A percentile compares a stretch with the other conserved stretches of the same genome.
phyloP scores from a whole-genome alignment of 2,113 vertebrate species.

The Corythornis madagascariensis region DNA sequence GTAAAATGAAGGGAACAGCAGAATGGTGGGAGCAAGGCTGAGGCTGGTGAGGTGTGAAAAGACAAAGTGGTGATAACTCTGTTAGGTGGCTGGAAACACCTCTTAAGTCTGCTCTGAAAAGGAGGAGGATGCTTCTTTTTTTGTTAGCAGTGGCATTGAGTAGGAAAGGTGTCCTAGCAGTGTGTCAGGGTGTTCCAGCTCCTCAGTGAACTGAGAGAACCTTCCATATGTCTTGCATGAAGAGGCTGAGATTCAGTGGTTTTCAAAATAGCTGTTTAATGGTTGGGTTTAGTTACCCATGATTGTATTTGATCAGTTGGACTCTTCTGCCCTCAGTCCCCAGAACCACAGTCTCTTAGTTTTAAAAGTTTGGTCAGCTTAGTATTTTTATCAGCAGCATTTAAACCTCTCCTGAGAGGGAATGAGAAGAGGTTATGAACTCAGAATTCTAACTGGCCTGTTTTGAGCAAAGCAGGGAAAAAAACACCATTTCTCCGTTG shows the following conservation, averaged over 20 bases:
- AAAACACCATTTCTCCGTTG: not conserved
- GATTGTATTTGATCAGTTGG: not conserved
- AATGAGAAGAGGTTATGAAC: not conserved
- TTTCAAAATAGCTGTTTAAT: not conserved
- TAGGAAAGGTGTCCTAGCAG: not conserved
- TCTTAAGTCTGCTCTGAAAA: not conserved
- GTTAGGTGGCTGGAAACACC: not conserved
- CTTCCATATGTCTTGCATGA: rapidly evolving
- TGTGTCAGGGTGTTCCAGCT: not conserved
- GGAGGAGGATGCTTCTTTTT: not conserved
- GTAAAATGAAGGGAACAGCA: slow-evolving; percentile 70
- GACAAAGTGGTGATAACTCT: not conserved
- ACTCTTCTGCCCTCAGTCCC: not conserved
- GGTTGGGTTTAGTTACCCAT: not conserved
- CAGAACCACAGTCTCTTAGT: not conserved
- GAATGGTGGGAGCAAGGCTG: not conserved
- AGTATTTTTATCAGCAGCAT: not conserved
- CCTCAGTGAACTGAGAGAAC: not conserved
- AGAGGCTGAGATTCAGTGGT: not conserved
- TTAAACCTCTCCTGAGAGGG: not conserved
- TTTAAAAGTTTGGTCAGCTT: not conserved
- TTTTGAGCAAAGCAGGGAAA: not conserved
- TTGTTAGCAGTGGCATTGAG: not conserved
- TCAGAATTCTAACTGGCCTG: not conserved
- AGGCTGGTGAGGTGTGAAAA: not conserved